A percentile compares a stretch with the other conserved stretches of the same genome.
phyloP scores from a whole-genome alignment of 2,797 vertebrate species.

The Acanthopagrus latus region DNA sequence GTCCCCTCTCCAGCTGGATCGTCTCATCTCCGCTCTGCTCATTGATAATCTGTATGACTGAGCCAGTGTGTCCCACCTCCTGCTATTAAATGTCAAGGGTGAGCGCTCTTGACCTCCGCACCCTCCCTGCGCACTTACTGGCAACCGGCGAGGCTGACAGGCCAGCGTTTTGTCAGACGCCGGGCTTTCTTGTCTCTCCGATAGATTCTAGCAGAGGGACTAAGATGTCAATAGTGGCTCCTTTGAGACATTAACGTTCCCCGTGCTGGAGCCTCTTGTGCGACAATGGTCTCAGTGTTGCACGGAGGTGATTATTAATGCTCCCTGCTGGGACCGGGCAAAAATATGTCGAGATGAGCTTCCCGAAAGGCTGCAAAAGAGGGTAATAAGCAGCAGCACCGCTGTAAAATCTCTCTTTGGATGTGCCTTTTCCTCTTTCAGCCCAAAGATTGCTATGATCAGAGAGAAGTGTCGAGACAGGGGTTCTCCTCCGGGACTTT shows the following conservation, averaged over 20 bases:
- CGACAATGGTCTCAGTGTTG: conserved; percentile 65
- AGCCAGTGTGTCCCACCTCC: conserved; percentile 45
- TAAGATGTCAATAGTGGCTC: conserved; percentile 79
- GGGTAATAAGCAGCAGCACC: conserved; percentile 74
- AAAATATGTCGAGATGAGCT: conserved; percentile 67
- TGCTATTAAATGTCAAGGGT: conserved; percentile 72
- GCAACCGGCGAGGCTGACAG: conserved; percentile 27
- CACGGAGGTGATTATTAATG: conserved; percentile 79
- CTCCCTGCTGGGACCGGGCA: conserved; percentile 66
- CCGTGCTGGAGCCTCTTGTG: conserved; percentile 54
- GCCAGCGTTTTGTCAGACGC: conserved; percentile 45
- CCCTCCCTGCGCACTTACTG: conserved; percentile 33
- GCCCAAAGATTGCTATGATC: conserved; percentile 47
- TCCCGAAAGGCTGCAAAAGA: conserved; percentile 56
- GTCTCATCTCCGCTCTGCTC: conserved; percentile 46
- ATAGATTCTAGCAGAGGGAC: conserved; percentile 50
- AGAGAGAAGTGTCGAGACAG: conserved; percentile 17
- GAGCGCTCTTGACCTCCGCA: conserved; percentile 62
- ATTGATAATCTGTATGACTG: conserved; percentile 57
- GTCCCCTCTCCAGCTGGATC: conserved; percentile 16
- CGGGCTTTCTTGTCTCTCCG: conserved; percentile 6
- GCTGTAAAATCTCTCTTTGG: conserved; percentile 65
- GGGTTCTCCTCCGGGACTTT: conserved; percentile 1
- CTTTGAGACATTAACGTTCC: conserved; percentile 70
- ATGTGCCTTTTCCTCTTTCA: conserved; percentile 39